Evolutionary conservation across 2,113 vertebrate species (phyloP), one percentile per base, ranked within the genome.

Genomic region (Chascanopsetta lugubris): DNA sequence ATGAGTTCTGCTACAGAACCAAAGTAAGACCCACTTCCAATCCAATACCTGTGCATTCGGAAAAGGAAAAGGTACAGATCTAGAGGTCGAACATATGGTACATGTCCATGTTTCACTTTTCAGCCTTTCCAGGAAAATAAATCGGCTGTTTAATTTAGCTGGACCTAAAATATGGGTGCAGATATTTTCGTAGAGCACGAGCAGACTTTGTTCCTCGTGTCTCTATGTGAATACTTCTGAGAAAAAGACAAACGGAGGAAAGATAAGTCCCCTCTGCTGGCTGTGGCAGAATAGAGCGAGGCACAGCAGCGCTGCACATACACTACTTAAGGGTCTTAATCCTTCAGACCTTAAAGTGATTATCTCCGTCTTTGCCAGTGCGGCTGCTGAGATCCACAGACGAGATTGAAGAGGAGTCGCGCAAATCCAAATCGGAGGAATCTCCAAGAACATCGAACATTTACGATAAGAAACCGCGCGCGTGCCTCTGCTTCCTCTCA

Each of bases 271-370:
- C 25, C 50, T 20, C 27, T 13, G 36, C 61, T 56, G n/a, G 61
- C 42, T 7, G 38, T 26, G 49, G 38, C 3, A 30, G 38, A 45
- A 1, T 18, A 63, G 60, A 64, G 62, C 45, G 75, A 32, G 65
- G 21, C 48, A 29, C 21, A 72, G 32, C 47, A 55, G 64, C 57
- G 15, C 2, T 2, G 36, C 26, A 45, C 62, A 56, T 43, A 49
- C 20, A 13, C 8, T 38, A 53, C 40, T 45, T 45, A 36, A 45
- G 7, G 15, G 61, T 40, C 46, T 15, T 75, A 74, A 77, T 66
- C 77, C 45, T 8, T 59, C 12, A 29, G 50, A 24, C 1, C 45
- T 70, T 64, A 65, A 54, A 6, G 3, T 36, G 59, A 80, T 82
- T 62, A 74, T 53, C 21, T 55, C n/a, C 0, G 8, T 34, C 34